Conservation (phyloP, 2,797 vertebrate genomes). For the Kryptopterus vitreolus region DNA sequence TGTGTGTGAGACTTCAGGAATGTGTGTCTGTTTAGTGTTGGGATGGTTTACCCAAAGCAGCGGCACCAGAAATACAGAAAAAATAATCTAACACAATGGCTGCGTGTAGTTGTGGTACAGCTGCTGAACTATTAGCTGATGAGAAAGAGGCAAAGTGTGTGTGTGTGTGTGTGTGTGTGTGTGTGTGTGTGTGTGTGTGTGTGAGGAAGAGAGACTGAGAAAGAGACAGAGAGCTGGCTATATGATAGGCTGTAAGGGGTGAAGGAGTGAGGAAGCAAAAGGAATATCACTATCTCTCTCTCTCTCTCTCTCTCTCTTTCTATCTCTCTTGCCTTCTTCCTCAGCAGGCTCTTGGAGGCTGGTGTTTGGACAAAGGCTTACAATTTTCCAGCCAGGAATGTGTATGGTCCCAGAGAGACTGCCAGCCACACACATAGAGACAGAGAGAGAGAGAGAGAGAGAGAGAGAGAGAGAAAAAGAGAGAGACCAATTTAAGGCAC, state of each 20-base stretch:
- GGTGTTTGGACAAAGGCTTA: constrained; percentile 83
- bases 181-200: constrained; percentile 24
- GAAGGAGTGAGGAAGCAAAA: constrained; percentile 69
- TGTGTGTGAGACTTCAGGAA: constrained; percentile 63
- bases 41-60: constrained; percentile 64
- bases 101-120: constrained; percentile 11
- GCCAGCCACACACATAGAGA: constrained; percentile 67
- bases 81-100: background rate
- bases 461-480: constrained; percentile 31
- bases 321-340: constrained; percentile 68
- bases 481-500: constrained; percentile 31
- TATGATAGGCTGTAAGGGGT: constrained; percentile 47
- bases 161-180: constrained; percentile 27
- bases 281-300: constrained; percentile 62
- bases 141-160: constrained; percentile 1
- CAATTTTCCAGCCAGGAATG: constrained; percentile 83
- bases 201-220: constrained; percentile 14
- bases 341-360: constrained; percentile 79
- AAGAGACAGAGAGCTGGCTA: constrained; percentile 34
- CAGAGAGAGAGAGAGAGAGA: constrained; percentile 32
- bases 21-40: constrained; percentile 73
- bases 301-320: constrained; percentile 61
- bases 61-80: constrained; percentile 39
- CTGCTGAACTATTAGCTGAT: constrained; percentile 7
- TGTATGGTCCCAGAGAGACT: constrained; percentile 79